phyloP scores from a whole-genome alignment of 1,140 invertebrate genomes.

The Globodera ellingtonae region DNA sequence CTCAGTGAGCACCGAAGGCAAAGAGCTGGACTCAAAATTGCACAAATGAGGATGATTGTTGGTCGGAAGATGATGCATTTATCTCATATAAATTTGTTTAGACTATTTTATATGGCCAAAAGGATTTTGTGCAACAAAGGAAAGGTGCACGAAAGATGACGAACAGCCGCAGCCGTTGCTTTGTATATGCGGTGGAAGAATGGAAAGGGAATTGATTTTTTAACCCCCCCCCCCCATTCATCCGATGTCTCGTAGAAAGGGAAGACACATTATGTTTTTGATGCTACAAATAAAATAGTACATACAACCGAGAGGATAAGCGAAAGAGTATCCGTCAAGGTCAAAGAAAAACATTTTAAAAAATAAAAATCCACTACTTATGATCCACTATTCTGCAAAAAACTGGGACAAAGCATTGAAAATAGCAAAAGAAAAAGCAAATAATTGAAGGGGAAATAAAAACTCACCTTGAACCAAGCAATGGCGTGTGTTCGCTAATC shows the following conservation, averaged over 20 bases:
- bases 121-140: neutral
- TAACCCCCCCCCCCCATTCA: neutral
- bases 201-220: neutral
- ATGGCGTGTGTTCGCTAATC: slow-evolving; percentile 4
- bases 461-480: slow-evolving; percentile 10
- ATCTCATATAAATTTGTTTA: neutral
- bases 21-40: slow-evolving; percentile 24
- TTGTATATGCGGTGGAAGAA: too few relatives aligned
- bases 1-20: slow-evolving; percentile 23
- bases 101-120: slow-evolving; percentile 14
- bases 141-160: neutral
- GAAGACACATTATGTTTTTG: neutral
- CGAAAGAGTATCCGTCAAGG: neutral
- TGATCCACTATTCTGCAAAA: too few relatives aligned
- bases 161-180: neutral
- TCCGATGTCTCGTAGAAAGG: neutral
- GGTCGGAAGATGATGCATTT: neutral
- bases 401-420: too few relatives aligned
- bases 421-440: too few relatives aligned
- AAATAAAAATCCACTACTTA: too few relatives aligned
- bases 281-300: neutral
- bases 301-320: too few relatives aligned
- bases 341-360: neutral
- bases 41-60: slow-evolving; percentile 21
- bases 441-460: neutral